Conservation (phyloP, 2,113 vertebrate genomes). For the Corythaixoides concolor region DNA sequence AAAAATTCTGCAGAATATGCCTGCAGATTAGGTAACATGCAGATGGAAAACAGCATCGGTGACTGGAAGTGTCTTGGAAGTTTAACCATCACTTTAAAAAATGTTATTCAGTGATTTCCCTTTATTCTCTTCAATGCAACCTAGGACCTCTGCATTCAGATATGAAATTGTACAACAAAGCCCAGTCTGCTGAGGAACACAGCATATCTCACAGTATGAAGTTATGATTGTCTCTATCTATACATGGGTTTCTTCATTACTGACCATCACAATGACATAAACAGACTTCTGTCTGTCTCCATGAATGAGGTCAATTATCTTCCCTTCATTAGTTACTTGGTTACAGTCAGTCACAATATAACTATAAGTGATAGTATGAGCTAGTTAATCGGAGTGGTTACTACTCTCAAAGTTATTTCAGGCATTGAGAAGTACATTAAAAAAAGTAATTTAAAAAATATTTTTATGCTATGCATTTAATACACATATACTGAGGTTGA, state of each 20-base stretch:
- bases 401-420: neutral
- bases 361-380: neutral
- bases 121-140: neutral
- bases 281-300: neutral
- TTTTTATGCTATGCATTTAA: neutral
- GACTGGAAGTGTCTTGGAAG: neutral
- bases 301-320: neutral
- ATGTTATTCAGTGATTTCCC: neutral
- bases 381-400: neutral
- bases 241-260: neutral
- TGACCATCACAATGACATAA: neutral
- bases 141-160: neutral
- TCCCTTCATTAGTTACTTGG: neutral
- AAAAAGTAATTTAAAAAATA: neutral
- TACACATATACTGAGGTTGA: neutral
- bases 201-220: neutral
- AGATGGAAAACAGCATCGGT: neutral
- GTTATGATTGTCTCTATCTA: neutral
- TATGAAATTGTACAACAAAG: neutral
- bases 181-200: neutral
- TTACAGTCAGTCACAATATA: neutral
- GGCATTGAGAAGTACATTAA: neutral
- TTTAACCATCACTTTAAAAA: neutral
- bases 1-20: neutral
- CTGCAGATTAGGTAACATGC: neutral